phyloP scores from a whole-genome alignment of 2,797 vertebrate genomes.

The Muscicapa comitata region DNA sequence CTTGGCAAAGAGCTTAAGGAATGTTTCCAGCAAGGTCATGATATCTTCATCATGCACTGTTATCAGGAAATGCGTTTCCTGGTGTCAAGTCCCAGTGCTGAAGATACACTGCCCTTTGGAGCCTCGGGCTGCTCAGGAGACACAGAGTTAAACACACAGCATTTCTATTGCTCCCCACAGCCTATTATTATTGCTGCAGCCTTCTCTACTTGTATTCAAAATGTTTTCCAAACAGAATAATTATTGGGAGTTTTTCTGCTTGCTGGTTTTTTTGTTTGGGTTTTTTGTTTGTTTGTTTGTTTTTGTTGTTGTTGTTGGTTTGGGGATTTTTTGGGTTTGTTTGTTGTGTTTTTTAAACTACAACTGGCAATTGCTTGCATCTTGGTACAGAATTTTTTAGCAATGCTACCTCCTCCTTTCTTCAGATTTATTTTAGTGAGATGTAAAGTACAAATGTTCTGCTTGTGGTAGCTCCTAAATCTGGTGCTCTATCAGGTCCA shows the following conservation, averaged over 20 bases:
- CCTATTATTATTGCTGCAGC: not conserved
- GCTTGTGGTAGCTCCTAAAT: not conserved
- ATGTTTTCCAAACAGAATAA: not conserved
- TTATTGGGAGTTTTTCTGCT: not conserved
- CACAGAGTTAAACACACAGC: not conserved
- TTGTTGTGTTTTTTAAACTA: not conserved
- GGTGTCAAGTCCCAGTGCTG: fast-evolving
- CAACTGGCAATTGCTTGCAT: not conserved
- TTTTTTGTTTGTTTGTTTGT: no score
- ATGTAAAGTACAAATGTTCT: not conserved
- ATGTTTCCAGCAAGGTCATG: slow-evolving; percentile 1
- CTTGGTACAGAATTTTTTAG: not conserved
- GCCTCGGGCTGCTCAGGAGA: not conserved
- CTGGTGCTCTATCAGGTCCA: not conserved
- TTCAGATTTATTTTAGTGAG: not conserved
- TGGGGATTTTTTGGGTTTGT: no score
- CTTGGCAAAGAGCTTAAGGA: slow-evolving; percentile 29
- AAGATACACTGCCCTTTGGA: not conserved
- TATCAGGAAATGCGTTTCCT: not conserved
- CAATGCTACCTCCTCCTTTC: not conserved
- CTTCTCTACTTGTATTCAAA: not conserved
- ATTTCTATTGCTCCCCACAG: not conserved
- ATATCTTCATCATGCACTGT: not conserved
- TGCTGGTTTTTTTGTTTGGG: not conserved
- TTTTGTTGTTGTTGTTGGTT: no score